These are phyloP conservation scores for Metridium senile DNA, from an alignment of 92 coral and sea anemone species.

Conservation along the genomic window DNA sequence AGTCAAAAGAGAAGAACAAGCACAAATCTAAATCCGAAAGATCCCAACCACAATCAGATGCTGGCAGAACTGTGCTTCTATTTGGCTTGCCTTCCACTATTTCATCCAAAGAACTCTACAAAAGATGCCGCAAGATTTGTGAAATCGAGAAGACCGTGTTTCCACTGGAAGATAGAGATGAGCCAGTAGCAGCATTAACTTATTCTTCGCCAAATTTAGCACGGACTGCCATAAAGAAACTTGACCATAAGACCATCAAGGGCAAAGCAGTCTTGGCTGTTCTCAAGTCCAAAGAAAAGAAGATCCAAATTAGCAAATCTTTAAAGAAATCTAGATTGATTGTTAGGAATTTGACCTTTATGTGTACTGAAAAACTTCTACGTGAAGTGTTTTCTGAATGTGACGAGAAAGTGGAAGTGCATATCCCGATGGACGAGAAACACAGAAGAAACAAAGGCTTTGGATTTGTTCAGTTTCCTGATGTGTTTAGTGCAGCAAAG, in stretches of 20 bases:
- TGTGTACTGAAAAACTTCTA: slow-evolving; percentile 71
- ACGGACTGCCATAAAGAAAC: slow-evolving; percentile 62
- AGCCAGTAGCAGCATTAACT: slow-evolving; percentile 71
- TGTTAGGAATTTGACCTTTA: slow-evolving; percentile 86
- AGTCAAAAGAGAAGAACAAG: not conserved
- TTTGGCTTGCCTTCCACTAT: slow-evolving; percentile 62
- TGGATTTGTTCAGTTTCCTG: slow-evolving; percentile 93
- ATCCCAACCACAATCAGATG: slow-evolving; percentile 54
- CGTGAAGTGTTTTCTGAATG: slow-evolving; percentile 67
- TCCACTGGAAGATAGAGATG: slow-evolving; percentile 74
- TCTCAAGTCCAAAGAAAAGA: slow-evolving; percentile 77
- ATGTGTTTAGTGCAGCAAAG: slow-evolving; percentile 90
- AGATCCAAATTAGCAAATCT: slow-evolving; percentile 42
- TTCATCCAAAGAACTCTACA: slow-evolving; percentile 69
- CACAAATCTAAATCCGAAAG: slow-evolving; percentile 72
- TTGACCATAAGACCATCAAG: slow-evolving; percentile 69
- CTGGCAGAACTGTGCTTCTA: slow-evolving; percentile 80
- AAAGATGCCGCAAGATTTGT: slow-evolving; percentile 72
- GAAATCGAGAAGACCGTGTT: slow-evolving; percentile 70
- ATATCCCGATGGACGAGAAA: slow-evolving; percentile 64
- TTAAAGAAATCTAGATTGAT: slow-evolving; percentile 81
- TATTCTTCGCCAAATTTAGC: slow-evolving; percentile 73
- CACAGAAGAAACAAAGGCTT: slow-evolving; percentile 83
- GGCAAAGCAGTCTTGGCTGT: slow-evolving; percentile 61
- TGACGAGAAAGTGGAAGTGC: slow-evolving; percentile 70